These are phyloP conservation scores for Lagocephalus sceleratus DNA, from an alignment of 2,797 vertebrate genomes.

Conservation along the genomic window DNA sequence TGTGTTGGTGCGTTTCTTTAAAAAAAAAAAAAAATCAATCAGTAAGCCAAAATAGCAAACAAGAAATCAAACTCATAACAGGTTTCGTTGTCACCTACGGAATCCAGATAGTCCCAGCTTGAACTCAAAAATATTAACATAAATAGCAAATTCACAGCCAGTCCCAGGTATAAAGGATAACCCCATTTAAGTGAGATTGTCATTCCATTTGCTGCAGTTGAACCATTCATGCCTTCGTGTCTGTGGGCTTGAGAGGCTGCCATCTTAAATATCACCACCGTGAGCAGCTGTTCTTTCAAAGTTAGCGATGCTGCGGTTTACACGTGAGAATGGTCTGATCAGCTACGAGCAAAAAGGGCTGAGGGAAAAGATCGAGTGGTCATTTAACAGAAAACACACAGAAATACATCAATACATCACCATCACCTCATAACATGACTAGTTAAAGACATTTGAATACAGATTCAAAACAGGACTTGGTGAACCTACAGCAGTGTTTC, in stretches of 20 bases:
- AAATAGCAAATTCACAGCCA: constrained; percentile 5
- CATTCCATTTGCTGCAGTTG: too few species aligned
- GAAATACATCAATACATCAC: constrained; percentile 71
- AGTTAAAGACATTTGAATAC: constrained; percentile 74
- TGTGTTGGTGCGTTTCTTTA: constrained; percentile 13
- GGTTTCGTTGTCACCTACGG: constrained; percentile 10
- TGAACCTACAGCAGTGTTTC: constrained; percentile 74
- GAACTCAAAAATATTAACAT: constrained; percentile 17
- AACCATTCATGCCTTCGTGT: too few species aligned
- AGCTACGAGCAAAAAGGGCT: constrained; percentile 33
- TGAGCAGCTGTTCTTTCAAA: too few species aligned
- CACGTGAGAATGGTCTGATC: constrained; percentile 5
- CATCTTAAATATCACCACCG: too few species aligned
- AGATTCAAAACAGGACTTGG: constrained; percentile 66
- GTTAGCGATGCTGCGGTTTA: too few species aligned
- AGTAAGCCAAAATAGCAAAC: constrained; percentile 21
- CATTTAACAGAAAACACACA: constrained; percentile 66
- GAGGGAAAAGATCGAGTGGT: constrained; percentile 56
- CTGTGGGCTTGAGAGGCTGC: too few species aligned
- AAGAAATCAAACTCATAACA: constrained; percentile 25
- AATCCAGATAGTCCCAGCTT: constrained; percentile 16
- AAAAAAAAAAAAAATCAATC: constrained; percentile 21
- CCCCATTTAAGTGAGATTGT: constrained; percentile 9
- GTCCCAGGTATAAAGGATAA: constrained; percentile 2
- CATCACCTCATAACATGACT: constrained; percentile 68